Conservation (phyloP, 2,888 invertebrate species). For the Scaeva pyrastri region DNA sequence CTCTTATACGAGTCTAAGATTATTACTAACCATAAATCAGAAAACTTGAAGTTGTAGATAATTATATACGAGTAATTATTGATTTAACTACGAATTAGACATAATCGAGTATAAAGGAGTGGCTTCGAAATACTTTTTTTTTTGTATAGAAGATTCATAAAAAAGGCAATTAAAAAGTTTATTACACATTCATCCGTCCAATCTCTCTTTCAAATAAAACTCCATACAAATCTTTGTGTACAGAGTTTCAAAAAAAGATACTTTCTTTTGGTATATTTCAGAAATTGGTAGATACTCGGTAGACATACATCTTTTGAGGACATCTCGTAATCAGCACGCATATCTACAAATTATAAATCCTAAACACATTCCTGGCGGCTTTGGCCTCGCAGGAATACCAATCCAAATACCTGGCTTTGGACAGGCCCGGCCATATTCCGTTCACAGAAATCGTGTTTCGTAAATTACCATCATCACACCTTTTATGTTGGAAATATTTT, state of each 20-base stretch:
- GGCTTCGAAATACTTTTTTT: conserved; percentile 21
- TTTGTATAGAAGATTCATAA: not conserved
- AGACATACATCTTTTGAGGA: no score
- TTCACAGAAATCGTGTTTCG: conserved; percentile 45
- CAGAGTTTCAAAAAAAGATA: not conserved
- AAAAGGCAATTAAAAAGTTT: not conserved
- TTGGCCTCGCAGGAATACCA: conserved; percentile 2
- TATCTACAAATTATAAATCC: no score
- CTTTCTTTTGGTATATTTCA: not conserved
- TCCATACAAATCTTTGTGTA: not conserved
- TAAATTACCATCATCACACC: conserved; percentile 62
- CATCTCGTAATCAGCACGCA: no score
- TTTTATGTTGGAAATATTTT: conserved; percentile 58
- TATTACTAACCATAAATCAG: conserved; percentile 66
- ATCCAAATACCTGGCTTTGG: not conserved
- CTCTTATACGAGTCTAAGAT: conserved; percentile 35
- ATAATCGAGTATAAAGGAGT: not conserved
- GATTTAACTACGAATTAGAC: conserved; percentile 7
- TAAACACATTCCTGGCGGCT: no score
- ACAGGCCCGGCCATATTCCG: conserved; percentile 10
- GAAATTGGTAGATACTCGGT: no score
- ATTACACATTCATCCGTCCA: no score
- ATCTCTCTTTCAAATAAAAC: not conserved
- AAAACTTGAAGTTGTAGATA: conserved; percentile 12
- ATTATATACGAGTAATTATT: conserved; percentile 35